phyloP scores from a whole-genome alignment of 2,113 vertebrate genomes.

The Lepidiolamprologus cunningtoni region DNA sequence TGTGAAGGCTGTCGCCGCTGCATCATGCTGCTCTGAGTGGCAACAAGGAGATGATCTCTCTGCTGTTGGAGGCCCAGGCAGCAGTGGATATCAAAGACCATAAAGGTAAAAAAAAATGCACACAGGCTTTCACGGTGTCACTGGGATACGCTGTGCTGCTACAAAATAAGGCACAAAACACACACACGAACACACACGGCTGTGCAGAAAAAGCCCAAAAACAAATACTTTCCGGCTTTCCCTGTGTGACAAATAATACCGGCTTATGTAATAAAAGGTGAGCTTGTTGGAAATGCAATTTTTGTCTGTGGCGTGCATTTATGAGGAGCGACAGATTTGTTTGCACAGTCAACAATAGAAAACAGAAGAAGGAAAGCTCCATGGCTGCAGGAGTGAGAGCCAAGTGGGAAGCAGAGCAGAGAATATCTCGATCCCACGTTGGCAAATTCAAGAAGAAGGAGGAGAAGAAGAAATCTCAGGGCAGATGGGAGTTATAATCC shows the following conservation, averaged over 20 bases:
- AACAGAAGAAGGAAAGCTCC: not conserved
- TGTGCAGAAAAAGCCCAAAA: not conserved
- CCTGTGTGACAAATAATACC: not conserved
- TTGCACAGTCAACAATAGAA: slow-evolving; percentile 28
- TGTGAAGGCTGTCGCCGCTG: slow-evolving; percentile 85
- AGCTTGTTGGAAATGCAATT: not conserved
- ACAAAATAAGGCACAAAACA: not conserved
- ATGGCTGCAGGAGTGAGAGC: slow-evolving; percentile 3
- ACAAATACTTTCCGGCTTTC: not conserved
- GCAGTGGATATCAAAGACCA: slow-evolving; percentile 96
- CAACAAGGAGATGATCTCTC: slow-evolving; percentile 88
- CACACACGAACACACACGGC: not conserved
- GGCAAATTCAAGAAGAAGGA: slow-evolving; percentile 12
- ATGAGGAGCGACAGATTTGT: slow-evolving; percentile 35
- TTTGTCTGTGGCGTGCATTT: not conserved
- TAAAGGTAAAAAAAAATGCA: slow-evolving; percentile 74
- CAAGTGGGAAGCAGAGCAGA: slow-evolving; percentile 28
- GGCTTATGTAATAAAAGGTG: slow-evolving; percentile 1
- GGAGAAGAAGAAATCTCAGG: slow-evolving; percentile 21
- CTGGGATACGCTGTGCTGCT: not conserved
- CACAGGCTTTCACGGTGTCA: not conserved
- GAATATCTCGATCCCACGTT: slow-evolving; percentile 1
- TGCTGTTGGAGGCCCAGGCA: slow-evolving; percentile 92
- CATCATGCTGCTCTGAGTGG: slow-evolving; percentile 94
- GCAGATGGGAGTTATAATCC: slow-evolving; percentile 59